Evolutionary conservation across 1,140 invertebrate species (phyloP), one percentile per base, ranked within the genome.

Genomic region (Sarcophaga peregrina): DNA sequence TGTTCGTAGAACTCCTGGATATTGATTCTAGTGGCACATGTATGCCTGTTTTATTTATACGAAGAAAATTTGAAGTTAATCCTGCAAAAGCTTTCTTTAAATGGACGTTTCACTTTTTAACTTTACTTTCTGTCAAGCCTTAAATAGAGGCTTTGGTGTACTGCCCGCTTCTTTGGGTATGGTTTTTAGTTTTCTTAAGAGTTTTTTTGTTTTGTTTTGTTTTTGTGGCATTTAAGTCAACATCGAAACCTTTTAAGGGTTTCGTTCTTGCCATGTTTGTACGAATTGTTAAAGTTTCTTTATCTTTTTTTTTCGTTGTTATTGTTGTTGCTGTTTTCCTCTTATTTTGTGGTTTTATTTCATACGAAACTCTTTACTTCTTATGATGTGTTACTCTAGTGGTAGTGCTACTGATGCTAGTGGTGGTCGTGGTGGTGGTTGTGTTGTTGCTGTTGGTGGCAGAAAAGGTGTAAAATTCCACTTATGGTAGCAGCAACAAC

Each of bases 181-280:
- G n/a, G 20, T 8, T 17, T 72, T 72, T 4, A 20, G 62, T 72
- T 72, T 72, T 72, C 20, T n/a, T n/a, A n/a, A 25, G 20, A 45
- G 74, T 47, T 78, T 50, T 78, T 52, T 37, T 37, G 25, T 37
- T 37, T 37, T 37, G 25, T 37, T 47, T 48, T 76, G 5, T 45
- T n/a, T 13, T 47, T 76, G 50, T 78, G 50, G 75, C 75, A 78
- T 78, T 78, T 78, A 78, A 78, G 75, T 78, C 75, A 78, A 78
- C 75, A 78, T 50, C 50, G 47, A 78, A 78, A 78, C 75, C 75
- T 78, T 78, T 78, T 78, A 78, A 78, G 75, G 75, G 75, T 78
- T 78, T 25, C 17, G 11, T 78, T 78, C 11, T 20, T 78, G 47
- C 75, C 75, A 78, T 78, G 47, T 78, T 78, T 78, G 75, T 78